Evolutionary conservation across 2,888 invertebrate genomes (phyloP).

Genomic region (Nysson spinosus): DNA sequence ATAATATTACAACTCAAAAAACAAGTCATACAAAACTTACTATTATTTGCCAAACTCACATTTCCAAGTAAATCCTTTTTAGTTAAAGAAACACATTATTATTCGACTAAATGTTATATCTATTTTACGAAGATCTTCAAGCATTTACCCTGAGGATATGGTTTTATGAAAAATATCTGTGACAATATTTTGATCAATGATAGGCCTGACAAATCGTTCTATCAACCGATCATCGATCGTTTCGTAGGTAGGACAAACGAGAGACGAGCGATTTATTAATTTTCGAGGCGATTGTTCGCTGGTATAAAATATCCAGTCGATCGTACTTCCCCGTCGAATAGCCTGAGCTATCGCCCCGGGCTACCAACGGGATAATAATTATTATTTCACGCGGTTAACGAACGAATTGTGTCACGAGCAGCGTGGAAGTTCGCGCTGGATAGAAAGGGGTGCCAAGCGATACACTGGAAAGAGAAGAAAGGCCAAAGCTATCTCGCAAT

Average conservation of each 20-base stretch:
- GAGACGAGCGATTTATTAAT: constrained; percentile 61
- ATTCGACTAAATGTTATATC: too few species aligned
- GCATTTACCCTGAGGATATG: too few species aligned
- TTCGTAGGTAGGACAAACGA: constrained; percentile 29
- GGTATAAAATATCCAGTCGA: constrained; percentile 55
- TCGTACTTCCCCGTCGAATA: constrained; percentile 31
- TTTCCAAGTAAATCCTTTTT: too few species aligned
- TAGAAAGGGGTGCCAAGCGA: not conserved
- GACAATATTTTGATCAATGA: constrained; percentile 33
- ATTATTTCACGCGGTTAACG: constrained; percentile 70
- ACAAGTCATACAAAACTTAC: too few species aligned
- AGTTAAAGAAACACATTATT: too few species aligned
- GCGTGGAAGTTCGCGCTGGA: constrained; percentile 25
- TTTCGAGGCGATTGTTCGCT: constrained; percentile 56
- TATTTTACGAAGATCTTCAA: too few species aligned
- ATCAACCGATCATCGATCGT: constrained; percentile 7
- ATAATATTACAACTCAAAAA: too few species aligned
- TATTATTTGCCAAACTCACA: too few species aligned
- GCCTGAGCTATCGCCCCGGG: constrained; percentile 51
- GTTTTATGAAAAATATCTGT: constrained; percentile 38
- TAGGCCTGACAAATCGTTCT: constrained; percentile 8
- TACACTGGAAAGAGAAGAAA: constrained; percentile 9
- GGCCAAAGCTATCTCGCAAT: constrained; percentile 43
- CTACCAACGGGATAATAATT: constrained; percentile 64
- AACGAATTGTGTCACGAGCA: constrained; percentile 68